Base-by-base conservation (phyloP, 2,113 vertebrate genomes). In the Neodontobutis hainanensis region DNA sequence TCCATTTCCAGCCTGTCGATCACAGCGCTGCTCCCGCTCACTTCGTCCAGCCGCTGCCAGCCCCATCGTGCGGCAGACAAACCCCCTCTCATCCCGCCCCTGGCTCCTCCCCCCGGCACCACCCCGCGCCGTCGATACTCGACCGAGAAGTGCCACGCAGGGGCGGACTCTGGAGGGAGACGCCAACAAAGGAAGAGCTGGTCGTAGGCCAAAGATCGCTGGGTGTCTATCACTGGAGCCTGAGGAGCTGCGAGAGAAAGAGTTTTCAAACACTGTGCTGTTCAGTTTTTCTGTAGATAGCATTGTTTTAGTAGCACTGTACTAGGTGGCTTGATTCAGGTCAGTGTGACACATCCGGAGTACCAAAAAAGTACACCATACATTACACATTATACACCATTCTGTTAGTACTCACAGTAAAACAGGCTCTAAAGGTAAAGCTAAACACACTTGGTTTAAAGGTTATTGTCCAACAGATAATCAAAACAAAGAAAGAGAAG, bases 101-200 rank as follows among this genome's bases (percentile, higher is more conserved):
- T 72, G 14, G 86, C 81, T 0, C 87, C 90, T 15, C 94, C 87
- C 3, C 91, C 91, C 0, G 91, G 91, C 8, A 92, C 91, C 50
- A 92, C 74, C 0, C 97, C 95, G 0, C 95, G 93, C 8, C 94
- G 94, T n/a, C 96, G 95, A 64, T 94, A 98, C 88, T 98, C 96
- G 5, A 99, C 92, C 0, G 95, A 97, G 87, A 94, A 99, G 85
- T 96, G 94, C 96, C 96, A 97, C 82, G 96, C 94, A 0, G 95
- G 94, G 0, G 94, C 91, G 0, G 97, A 98, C 62, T 97, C 95
- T 8, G 89, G 94, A 0, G 96, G 95, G 61, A 97, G 89, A 15
- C 96, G 89, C 97, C 97, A 99, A 85, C 95, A 96, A 57, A 99
- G 90, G 87, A 95, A 98, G 86, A 98, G 96, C 91, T 98, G 96